Base-by-base conservation (phyloP, 2,888 invertebrate genomes). In the Anthophora plumipes region DNA sequence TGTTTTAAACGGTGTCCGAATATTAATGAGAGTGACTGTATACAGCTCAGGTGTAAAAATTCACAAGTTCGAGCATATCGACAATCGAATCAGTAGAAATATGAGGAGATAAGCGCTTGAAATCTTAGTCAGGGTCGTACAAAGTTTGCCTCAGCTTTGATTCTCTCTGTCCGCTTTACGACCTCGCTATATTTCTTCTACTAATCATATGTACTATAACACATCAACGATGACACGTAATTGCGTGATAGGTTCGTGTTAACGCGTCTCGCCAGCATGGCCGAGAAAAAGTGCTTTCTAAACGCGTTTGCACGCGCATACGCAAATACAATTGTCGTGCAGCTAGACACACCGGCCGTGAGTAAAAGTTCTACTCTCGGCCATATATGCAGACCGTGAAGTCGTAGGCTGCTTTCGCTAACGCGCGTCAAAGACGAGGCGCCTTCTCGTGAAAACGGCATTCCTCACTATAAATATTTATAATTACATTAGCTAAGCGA, bases 301-400 rank as follows among this genome's bases (percentile, higher is more conserved):
- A 83, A 75, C 72, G 69, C 72, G 82, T 76, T 70, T 82, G 77
- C 66, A 83, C 69, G 72, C 71, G 81, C 74, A 57, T 82, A 82
- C 82, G 70, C 77, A 67, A 80, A 63, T 31, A 69, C 69, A 57
- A 66, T 66, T 43, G 72, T 37, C 88, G 87, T 87, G 88, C 85
- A 84, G 87, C 89, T 86, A 89, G 88, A 87, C 52, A 37, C 63
- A 82, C n/a, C 77, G 85, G 71, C 77, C 79, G 84, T 81, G 85
- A 90, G 90, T 91, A 91, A 90, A 90, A 90, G 90, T 90, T 89
- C 85, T 81, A 39, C 68, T 85, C 85, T 89, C 79, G 81, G 84
- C 84, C 88, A 87, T 88, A 88, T 88, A 90, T 89, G 89, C 90
- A 87, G 89, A 90, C 88, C 86, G 87, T 87, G 90, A 90, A 89